Percentiles rank a stretch among this genome's conserved stretches.
Conservation (phyloP, 1,140 invertebrate species). For the Bombus waltoni region DNA sequence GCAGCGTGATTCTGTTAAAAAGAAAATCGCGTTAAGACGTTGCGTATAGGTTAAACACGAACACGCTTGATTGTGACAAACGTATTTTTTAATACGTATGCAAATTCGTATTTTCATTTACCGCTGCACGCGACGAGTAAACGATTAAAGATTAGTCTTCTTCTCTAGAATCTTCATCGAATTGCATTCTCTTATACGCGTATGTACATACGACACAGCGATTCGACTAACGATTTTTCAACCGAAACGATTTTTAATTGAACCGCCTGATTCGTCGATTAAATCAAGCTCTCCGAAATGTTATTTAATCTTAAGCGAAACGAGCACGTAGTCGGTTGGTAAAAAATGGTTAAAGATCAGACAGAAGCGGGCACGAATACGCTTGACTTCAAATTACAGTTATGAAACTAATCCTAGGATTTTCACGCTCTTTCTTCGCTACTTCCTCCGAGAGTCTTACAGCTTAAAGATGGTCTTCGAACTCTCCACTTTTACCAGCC, state of each 20-base stretch:
- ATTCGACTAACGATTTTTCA: too few species aligned
- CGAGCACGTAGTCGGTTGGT: neutral
- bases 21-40: neutral
- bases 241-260: neutral
- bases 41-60: neutral
- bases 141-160: too few species aligned
- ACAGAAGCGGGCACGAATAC: neutral
- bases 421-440: neutral
- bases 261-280: neutral
- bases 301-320: neutral
- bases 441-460: too few species aligned
- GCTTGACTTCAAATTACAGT: conserved; percentile 17
- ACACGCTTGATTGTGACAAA: too few species aligned
- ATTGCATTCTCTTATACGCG: too few species aligned
- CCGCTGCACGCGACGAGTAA: too few species aligned
- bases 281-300: neutral
- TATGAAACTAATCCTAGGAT: conserved; percentile 27
- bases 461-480: neutral
- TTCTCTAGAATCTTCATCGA: too few species aligned
- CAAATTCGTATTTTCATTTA: too few species aligned
- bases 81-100: too few species aligned
- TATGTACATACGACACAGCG: too few species aligned
- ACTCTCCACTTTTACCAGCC: neutral
- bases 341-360: neutral
- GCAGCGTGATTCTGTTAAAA: neutral